Percentiles rank a stretch among this genome's conserved stretches.
Conservation (phyloP, 2,113 vertebrate species). For the Oncorhynchus tshawytscha region DNA sequence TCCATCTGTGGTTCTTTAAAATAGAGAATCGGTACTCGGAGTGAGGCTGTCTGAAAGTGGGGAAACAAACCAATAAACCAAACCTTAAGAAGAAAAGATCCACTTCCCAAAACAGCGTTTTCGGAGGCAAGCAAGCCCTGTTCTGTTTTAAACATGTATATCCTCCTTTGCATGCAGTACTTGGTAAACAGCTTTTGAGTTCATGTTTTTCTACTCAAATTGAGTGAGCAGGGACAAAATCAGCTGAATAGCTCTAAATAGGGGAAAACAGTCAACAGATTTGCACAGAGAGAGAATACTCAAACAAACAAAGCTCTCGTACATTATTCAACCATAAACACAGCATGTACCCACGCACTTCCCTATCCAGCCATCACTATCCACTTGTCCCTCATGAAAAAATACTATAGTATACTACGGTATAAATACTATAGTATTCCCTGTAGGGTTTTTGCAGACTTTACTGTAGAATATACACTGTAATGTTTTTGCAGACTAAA, state of each 20-base stretch:
- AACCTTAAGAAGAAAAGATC: background rate
- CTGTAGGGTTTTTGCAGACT: no score
- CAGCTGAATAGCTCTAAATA: no score
- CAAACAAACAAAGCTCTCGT: background rate
- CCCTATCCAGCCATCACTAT: conserved; percentile 6
- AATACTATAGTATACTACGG: no score
- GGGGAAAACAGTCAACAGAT: background rate
- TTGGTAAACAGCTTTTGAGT: background rate
- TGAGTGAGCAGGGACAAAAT: background rate
- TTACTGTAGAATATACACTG: no score
- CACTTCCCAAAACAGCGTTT: background rate
- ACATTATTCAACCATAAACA: background rate
- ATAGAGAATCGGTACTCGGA: no score
- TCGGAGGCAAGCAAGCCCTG: background rate
- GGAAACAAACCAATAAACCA: no score
- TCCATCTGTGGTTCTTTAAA: background rate
- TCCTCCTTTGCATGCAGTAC: background rate
- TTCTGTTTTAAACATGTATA: background rate
- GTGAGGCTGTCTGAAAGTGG: no score
- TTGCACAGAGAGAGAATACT: background rate
- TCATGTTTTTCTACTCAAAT: background rate
- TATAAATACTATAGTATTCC: no score
- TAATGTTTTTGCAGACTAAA: no score
- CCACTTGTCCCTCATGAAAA: background rate
- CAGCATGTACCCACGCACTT: conserved; percentile 11